Percentiles rank a stretch among this genome's conserved stretches.
Conservation (phyloP, 64 coral and sea anemone genomes). For the Dendronephthya gigantea region DNA sequence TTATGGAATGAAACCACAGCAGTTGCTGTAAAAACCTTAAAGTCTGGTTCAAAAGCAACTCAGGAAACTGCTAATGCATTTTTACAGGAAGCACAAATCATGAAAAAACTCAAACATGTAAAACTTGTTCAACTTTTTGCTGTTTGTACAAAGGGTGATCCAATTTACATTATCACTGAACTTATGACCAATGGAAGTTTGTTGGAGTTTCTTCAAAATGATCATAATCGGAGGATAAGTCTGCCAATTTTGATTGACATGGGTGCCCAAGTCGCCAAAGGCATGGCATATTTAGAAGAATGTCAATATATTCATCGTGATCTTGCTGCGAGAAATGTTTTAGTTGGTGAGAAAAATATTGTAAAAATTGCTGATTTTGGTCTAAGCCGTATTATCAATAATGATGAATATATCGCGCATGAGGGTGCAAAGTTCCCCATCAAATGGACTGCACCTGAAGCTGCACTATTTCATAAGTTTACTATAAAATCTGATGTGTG, state of each 20-base stretch:
- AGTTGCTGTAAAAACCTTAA: neutral
- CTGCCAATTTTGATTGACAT: neutral
- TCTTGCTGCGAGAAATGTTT: conserved; percentile 8
- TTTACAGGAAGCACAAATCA: neutral
- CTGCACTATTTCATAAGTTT: conserved; percentile 19
- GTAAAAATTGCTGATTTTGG: conserved; percentile 31
- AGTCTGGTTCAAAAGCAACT: neutral
- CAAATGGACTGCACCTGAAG: conserved; percentile 38
- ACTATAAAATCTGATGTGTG: conserved; percentile 44
- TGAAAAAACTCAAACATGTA: conserved; percentile 7
- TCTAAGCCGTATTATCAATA: neutral
- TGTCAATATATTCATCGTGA: conserved; percentile 12
- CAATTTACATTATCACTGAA: conserved; percentile 16
- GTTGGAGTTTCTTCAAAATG: neutral
- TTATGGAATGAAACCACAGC: conserved; percentile 5
- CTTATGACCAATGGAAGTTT: conserved; percentile 21
- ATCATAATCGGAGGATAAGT: neutral
- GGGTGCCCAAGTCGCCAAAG: neutral
- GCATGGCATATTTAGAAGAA: conserved; percentile 17
- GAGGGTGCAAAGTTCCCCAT: conserved; percentile 27
- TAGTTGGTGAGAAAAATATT: conserved; percentile 10
- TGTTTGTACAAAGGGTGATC: conserved; percentile 17
- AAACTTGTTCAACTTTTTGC: conserved; percentile 22
- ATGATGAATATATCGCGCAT: neutral
- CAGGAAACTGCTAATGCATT: neutral